Conservation (phyloP, 1,140 invertebrate species). For the Pogonomyrmex barbatus region DNA sequence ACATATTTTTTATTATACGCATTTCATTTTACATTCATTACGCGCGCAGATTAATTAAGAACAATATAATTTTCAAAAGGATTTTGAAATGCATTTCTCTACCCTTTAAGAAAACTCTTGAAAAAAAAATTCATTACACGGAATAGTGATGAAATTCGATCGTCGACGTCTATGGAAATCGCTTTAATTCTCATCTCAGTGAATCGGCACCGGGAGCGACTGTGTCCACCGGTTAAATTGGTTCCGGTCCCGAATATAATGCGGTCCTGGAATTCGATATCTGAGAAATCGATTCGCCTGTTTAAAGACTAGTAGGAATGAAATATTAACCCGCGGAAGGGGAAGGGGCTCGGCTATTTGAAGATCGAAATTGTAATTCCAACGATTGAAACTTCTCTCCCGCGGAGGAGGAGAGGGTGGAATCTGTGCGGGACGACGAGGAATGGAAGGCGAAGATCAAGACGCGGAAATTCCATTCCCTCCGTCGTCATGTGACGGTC, state of each 20-base stretch:
- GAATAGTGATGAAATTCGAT: constrained; percentile 46
- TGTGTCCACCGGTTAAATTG: constrained; percentile 59
- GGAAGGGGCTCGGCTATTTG: constrained; percentile 51
- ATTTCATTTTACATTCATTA: background rate
- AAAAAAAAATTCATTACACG: constrained; percentile 46
- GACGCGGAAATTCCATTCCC: constrained; percentile 60
- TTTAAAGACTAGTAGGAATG: constrained; percentile 67
- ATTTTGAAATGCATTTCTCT: background rate
- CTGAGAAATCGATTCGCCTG: constrained; percentile 67
- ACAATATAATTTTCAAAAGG: background rate
- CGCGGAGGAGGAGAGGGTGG: constrained; percentile 17
- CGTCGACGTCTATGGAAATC: constrained; percentile 35
- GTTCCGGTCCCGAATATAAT: constrained; percentile 53
- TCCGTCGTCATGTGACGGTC: constrained; percentile 37
- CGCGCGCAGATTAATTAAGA: too few relatives aligned
- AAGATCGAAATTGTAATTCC: constrained; percentile 67
- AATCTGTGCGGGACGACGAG: constrained; percentile 30
- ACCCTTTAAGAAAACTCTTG: constrained; percentile 6
- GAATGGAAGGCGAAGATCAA: constrained; percentile 45
- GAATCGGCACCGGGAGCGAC: constrained; percentile 28
- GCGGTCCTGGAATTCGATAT: constrained; percentile 45
- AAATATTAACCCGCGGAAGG: constrained; percentile 67
- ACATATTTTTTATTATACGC: background rate
- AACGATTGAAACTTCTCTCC: constrained; percentile 40
- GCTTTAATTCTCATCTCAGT: constrained; percentile 53